A percentile compares a stretch with the other conserved stretches of the same genome.
phyloP scores from a whole-genome alignment of 2,797 vertebrate genomes.

The Rhabdomys pumilio region DNA sequence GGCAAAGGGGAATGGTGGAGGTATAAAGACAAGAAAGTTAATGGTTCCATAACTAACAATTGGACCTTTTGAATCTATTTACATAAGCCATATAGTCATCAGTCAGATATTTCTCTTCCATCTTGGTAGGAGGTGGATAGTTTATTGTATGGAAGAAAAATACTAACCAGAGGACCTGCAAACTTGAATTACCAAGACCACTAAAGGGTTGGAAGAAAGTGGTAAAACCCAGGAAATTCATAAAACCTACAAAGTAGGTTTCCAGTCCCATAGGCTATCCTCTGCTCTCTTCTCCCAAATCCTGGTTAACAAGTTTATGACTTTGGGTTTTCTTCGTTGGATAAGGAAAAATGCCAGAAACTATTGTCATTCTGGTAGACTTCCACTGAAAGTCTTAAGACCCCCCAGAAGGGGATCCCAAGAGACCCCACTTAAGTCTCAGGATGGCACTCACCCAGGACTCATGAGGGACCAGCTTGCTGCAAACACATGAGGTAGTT shows the following conservation, averaged over 20 bases:
- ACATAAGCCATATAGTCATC: neutral
- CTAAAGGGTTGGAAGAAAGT: neutral
- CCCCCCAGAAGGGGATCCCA: no score
- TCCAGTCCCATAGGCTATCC: neutral
- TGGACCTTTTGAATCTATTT: neutral
- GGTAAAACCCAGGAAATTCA: neutral
- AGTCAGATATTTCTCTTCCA: neutral
- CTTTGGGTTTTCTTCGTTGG: neutral
- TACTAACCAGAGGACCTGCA: neutral
- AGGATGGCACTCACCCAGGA: no score
- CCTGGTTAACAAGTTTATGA: neutral
- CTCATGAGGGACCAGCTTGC: no score
- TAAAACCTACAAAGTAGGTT: neutral
- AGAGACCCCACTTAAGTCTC: no score
- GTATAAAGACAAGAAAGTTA: neutral
- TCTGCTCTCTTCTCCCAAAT: neutral
- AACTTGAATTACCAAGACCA: neutral
- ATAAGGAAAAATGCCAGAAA: neutral
- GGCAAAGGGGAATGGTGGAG: neutral
- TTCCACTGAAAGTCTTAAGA: no score
- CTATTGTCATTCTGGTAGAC: no score
- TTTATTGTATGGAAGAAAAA: neutral
- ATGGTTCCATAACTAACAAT: neutral
- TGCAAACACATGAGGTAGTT: no score
- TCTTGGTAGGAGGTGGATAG: neutral